These are phyloP conservation scores for Astyanax mexicanus DNA, from an alignment of 2,797 vertebrate species.

Conservation along the genomic window DNA sequence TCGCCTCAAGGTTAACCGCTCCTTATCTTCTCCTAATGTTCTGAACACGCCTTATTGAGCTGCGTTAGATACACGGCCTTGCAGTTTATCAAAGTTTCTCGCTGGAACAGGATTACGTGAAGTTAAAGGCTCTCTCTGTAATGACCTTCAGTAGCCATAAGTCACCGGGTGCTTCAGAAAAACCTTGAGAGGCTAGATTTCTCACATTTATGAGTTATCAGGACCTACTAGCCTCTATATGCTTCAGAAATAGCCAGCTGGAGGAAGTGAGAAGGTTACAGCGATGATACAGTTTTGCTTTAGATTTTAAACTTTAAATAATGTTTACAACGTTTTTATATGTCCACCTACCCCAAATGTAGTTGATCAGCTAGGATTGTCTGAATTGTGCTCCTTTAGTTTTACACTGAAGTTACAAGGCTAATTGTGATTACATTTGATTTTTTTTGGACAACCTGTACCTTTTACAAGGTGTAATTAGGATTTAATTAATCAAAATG, in stretches of 20 bases:
- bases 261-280: neutral
- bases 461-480: no score
- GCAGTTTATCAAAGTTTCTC: conserved; percentile 45
- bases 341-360: no score
- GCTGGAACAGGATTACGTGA: conserved; percentile 32
- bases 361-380: no score
- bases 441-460: no score
- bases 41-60: conserved; percentile 38
- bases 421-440: no score
- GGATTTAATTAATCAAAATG: no score
- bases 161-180: conserved; percentile 1
- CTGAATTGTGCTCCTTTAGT: neutral
- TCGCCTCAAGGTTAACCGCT: conserved; percentile 61
- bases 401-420: neutral
- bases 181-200: conserved; percentile 47
- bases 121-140: neutral
- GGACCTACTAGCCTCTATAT: conserved; percentile 57
- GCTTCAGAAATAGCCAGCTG: conserved; percentile 54
- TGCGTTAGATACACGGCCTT: conserved; percentile 26
- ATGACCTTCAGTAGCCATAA: conserved; percentile 27
- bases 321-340: neutral
- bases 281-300: neutral
- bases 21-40: conserved; percentile 42
- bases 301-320: neutral
- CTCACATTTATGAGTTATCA: conserved; percentile 66